phyloP scores from a whole-genome alignment of 2,797 vertebrate genomes.

The Pteropus rufus region DNA sequence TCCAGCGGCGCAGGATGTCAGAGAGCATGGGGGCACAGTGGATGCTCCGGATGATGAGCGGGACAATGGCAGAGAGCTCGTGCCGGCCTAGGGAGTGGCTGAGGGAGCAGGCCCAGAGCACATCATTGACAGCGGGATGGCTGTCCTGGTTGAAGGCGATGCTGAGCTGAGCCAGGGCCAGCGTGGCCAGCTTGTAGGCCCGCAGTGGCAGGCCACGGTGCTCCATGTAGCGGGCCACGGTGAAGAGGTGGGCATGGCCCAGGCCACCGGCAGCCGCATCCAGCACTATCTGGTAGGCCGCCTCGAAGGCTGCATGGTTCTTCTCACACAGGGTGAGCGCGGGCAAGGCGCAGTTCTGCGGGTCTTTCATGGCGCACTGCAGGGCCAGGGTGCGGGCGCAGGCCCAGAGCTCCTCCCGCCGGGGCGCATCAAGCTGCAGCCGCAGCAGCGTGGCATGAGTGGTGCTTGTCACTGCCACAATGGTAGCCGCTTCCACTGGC shows the following conservation, averaged over 20 bases:
- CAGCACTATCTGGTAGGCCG: constrained; percentile 81
- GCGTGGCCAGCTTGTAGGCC: constrained; percentile 81
- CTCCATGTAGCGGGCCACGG: constrained; percentile 82
- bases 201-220: constrained; percentile 79
- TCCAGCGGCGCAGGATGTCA: constrained; percentile 80
- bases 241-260: constrained; percentile 81
- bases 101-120: constrained; percentile 82
- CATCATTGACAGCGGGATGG: constrained; percentile 80
- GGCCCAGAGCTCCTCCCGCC: constrained; percentile 79
- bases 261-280: constrained; percentile 77
- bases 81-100: constrained; percentile 81
- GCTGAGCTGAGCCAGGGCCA: constrained; percentile 80
- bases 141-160: constrained; percentile 83
- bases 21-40: constrained; percentile 82
- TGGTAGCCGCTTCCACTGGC: constrained; percentile 79
- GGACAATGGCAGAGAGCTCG: constrained; percentile 79
- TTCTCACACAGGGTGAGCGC: constrained; percentile 83
- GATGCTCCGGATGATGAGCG: constrained; percentile 80
- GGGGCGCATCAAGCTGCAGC: constrained; percentile 70
- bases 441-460: constrained; percentile 77
- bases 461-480: constrained; percentile 78
- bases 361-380: constrained; percentile 82
- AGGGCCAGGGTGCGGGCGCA: constrained; percentile 79
- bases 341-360: constrained; percentile 79
- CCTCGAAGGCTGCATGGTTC: constrained; percentile 81